Evolutionary conservation across 2,888 invertebrate species (phyloP).

Genomic region (Silvanus unidentatus): DNA sequence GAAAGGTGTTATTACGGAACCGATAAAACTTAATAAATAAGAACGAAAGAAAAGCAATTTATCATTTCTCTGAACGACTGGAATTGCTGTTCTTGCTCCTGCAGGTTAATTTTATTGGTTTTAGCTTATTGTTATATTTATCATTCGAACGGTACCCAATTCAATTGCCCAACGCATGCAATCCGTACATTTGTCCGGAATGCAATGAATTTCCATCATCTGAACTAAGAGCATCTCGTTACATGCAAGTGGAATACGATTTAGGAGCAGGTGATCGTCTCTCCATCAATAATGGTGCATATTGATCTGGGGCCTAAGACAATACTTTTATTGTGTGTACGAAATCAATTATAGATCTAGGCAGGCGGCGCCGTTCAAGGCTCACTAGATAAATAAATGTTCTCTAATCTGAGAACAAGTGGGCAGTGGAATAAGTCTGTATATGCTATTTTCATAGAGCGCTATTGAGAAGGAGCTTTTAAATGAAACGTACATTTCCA

Average conservation of each 20-base stretch:
- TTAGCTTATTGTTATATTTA: slow-evolving; percentile 18
- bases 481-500: neutral
- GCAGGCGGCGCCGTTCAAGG: slow-evolving; percentile 37
- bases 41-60: slow-evolving; percentile 14
- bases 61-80: neutral
- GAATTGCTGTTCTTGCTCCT: slow-evolving; percentile 2
- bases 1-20: too few species aligned
- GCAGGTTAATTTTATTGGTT: slow-evolving; percentile 13
- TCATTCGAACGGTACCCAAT: slow-evolving; percentile 16
- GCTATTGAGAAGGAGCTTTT: too few species aligned
- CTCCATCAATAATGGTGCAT: slow-evolving; percentile 1
- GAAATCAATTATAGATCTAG: slow-evolving; percentile 33
- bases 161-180: too few species aligned
- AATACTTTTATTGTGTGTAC: slow-evolving; percentile 24
- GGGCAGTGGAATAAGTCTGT: slow-evolving; percentile 15
- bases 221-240: too few species aligned
- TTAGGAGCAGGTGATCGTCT: slow-evolving; percentile 11
- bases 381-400: slow-evolving; percentile 28
- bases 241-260: too few species aligned
- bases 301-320: slow-evolving; percentile 12
- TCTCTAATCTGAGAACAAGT: slow-evolving; percentile 26
- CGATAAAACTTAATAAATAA: too few species aligned
- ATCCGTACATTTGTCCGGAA: too few species aligned
- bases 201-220: too few species aligned
- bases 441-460: too few species aligned